phyloP scores from a whole-genome alignment of 2,113 vertebrate genomes.

The Turdus rufiventris region DNA sequence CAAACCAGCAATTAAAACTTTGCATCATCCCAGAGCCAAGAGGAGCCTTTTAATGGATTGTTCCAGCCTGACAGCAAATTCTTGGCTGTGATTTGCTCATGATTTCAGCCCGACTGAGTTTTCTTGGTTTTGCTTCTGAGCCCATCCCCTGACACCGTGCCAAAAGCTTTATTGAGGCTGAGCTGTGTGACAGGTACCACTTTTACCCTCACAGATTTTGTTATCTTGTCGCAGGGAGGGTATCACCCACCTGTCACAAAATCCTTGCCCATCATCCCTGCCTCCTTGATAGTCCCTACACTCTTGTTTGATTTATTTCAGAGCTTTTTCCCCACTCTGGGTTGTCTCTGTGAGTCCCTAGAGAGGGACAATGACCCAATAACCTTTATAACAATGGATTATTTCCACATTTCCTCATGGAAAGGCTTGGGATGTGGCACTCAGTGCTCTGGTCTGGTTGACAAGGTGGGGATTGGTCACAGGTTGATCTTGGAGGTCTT shows the following conservation, averaged over 20 bases:
- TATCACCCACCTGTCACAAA: neutral
- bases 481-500: neutral
- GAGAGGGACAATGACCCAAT: too few species aligned
- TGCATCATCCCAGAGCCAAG: neutral
- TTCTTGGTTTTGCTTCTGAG: neutral
- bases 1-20: neutral
- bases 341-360: neutral
- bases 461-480: neutral
- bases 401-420: neutral
- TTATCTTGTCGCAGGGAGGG: neutral
- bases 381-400: neutral
- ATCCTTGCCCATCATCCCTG: neutral
- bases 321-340: neutral
- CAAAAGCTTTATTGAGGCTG: neutral
- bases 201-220: neutral
- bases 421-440: neutral
- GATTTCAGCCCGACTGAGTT: neutral
- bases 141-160: neutral
- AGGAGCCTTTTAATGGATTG: neutral
- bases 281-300: neutral
- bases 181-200: slow-evolving; percentile 19
- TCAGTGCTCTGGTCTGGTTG: neutral
- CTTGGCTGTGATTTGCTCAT: neutral
- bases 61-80: neutral
- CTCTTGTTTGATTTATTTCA: neutral